Evolutionary conservation across 2,113 vertebrate genomes (phyloP), one percentile per base, ranked within the genome.

Genomic region (Elephantulus edwardii): DNA sequence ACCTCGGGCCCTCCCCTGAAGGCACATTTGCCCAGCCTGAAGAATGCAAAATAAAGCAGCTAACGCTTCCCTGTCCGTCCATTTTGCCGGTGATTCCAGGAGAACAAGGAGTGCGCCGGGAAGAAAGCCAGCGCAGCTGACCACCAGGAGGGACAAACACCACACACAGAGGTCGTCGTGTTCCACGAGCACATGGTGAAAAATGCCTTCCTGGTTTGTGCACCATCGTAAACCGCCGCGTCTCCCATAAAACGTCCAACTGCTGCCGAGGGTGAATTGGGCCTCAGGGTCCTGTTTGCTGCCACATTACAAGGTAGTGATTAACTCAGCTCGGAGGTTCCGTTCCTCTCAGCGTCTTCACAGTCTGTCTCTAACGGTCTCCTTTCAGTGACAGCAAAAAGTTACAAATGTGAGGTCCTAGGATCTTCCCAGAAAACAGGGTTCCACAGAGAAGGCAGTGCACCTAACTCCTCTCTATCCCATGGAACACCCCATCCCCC

Each of bases 131-230:
- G 30, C 16, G 48, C 48, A 76, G 52, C 5, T 88, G 68, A 40
- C 83, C 35, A 46, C 71, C 71, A 3, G 28, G 66, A 1, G 14
- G 76, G 40, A 12, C 0, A 1, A 62, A 10, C 2, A 3, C 1
- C 24, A 91, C 86, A 92, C 77, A 75, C 93, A 89, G 95, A 96
- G 96, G 96, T 96, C 95, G 93, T 95, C 3, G 28, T 91, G 92
- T 94, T 95, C 96, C 95, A 96, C 96, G 86, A 85, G 96, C 93
- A 91, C 56, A 56, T 77, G 93, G 93, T 90, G 88, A 95, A 96
- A 44, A 95, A 97, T 95, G 94, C 91, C 95, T 94, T 90, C 89
- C 95, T 96, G 95, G 94, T 89, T 89, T 95, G 90, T 95, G 96
- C 95, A 52, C 91, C 91, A 95, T 95, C n/a, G 2, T 93, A 96